A percentile compares a stretch with the other conserved stretches of the same genome.
Evolutionary conservation across 2,888 invertebrate species (phyloP).

Genomic region (Chalcosyrphus nemorum): DNA sequence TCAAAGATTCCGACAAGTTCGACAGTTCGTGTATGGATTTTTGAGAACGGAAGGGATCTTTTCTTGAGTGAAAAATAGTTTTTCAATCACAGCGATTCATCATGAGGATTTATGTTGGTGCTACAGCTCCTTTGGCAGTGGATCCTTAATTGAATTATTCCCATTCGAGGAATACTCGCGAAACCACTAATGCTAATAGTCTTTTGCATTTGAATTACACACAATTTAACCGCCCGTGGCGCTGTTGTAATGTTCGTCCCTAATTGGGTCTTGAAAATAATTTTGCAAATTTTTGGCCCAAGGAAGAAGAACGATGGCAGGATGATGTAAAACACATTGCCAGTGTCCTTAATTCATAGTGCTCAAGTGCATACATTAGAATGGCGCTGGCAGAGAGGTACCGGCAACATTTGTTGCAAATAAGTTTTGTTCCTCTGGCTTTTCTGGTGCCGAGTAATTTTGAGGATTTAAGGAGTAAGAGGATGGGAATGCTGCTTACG

Average conservation of each 20-base stretch:
- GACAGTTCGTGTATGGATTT: slow-evolving; percentile 53
- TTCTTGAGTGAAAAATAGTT: slow-evolving; percentile 58
- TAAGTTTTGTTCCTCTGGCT: neutral
- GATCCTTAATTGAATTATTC: slow-evolving; percentile 42
- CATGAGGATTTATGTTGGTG: slow-evolving; percentile 55
- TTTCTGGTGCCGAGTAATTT: slow-evolving; percentile 2
- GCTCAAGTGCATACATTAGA: slow-evolving; percentile 46
- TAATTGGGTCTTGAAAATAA: slow-evolving; percentile 43
- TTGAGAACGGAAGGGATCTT: neutral
- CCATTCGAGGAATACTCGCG: neutral
- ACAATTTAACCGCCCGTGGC: neutral
- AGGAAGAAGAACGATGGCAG: slow-evolving; percentile 5
- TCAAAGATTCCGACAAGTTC: slow-evolving; percentile 60
- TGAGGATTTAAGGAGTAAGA: slow-evolving; percentile 23
- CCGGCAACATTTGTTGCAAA: slow-evolving; percentile 4
- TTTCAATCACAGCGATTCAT: slow-evolving; percentile 56
- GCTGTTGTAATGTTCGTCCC: slow-evolving; percentile 21
- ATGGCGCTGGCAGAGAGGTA: neutral
- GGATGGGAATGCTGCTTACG: slow-evolving; percentile 9
- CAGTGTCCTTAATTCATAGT: slow-evolving; percentile 40
- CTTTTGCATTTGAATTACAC: slow-evolving; percentile 27
- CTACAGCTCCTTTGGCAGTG: slow-evolving; percentile 6
- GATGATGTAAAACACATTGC: slow-evolving; percentile 38
- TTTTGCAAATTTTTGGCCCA: slow-evolving; percentile 20
- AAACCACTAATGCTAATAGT: slow-evolving; percentile 17